Evolutionary conservation across 2,888 invertebrate genomes (phyloP), one percentile per base, ranked within the genome.

Genomic region (Chloroclystis v-ata): DNA sequence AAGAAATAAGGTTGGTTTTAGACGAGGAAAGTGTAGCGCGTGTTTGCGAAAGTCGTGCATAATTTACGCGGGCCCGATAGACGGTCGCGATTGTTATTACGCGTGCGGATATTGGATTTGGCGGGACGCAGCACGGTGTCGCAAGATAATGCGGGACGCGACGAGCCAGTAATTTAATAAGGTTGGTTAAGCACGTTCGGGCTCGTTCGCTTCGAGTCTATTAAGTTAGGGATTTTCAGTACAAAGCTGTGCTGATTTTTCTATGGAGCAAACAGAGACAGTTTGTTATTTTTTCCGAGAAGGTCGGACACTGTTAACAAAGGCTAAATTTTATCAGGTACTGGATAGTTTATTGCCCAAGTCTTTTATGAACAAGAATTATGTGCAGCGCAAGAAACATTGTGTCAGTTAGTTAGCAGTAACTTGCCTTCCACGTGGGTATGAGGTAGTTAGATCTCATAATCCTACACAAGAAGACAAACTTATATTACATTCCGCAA

Each of bases 31-130:
- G 11, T 12, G 40, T 52, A 42, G 54, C 42, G 41, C 47, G 51
- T 57, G 46, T 47, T 67, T 68, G 64, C 54, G 56, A 56, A 47
- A 60, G 60, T 67, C 75, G 78, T 85, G 83, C 84, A 86, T 85
- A 86, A 86, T 85, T 86, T 85, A 86, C 82, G 82, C 80, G 83
- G 72, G 80, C 71, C 78, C 85, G 85, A 84, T 85, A 83, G 84
- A 82, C 79, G 77, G 70, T 76, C 80, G 81, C 84, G 82, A 84
- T 81, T 84, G 86, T 84, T 85, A 86, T 86, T 85, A 81, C 82
- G 78, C 79, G 80, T 75, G 69, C 75, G 84, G 82, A 82, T 85
- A 86, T 86, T 86, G 84, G 83, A 79, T 82, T 81, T 75, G 82
- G 79, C 75, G 74, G 71, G 69, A 67, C 67, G 63, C 63, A 63